phyloP scores from a whole-genome alignment of 2,888 invertebrate genomes.

The Busseola fusca region DNA sequence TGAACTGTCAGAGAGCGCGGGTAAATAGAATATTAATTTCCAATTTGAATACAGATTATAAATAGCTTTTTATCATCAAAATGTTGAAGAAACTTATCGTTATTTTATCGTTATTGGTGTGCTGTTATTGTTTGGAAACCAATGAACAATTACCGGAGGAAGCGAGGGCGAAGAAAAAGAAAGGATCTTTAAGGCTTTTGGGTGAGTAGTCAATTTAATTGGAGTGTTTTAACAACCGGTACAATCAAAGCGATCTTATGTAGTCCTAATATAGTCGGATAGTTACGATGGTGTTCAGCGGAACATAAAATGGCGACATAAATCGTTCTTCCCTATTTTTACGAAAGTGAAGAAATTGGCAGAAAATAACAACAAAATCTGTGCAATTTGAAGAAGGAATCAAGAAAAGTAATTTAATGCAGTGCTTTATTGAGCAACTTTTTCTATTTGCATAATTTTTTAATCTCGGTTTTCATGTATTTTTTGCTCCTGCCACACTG shows the following conservation, averaged over 20 bases:
- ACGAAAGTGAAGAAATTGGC: not conserved
- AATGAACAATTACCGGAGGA: slow-evolving; percentile 74
- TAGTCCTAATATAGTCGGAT: slow-evolving; percentile 10
- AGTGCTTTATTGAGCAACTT: slow-evolving; percentile 8
- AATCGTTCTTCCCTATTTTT: slow-evolving; percentile 30
- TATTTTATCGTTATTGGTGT: slow-evolving; percentile 72
- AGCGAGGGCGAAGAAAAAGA: slow-evolving; percentile 82
- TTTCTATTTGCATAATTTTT: not conserved
- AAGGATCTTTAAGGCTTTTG: slow-evolving; percentile 73
- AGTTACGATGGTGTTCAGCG: slow-evolving; percentile 30
- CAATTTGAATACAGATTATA: slow-evolving; percentile 38
- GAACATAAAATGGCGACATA: slow-evolving; percentile 32
- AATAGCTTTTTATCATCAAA: slow-evolving; percentile 38
- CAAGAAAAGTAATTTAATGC: slow-evolving; percentile 6
- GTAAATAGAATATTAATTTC: slow-evolving; percentile 19
- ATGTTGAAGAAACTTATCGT: slow-evolving; percentile 75
- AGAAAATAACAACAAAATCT: not conserved
- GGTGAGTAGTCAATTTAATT: slow-evolving; percentile 73
- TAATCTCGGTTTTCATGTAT: not conserved
- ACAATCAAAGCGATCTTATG: slow-evolving; percentile 35
- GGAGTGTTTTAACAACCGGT: slow-evolving; percentile 47
- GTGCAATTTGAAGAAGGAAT: not conserved
- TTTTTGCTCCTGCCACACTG: not conserved
- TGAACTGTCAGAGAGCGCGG: slow-evolving; percentile 35
- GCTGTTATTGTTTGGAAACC: slow-evolving; percentile 79